phyloP scores from a whole-genome alignment of 2,797 vertebrate species.

The Monodelphis domestica region DNA sequence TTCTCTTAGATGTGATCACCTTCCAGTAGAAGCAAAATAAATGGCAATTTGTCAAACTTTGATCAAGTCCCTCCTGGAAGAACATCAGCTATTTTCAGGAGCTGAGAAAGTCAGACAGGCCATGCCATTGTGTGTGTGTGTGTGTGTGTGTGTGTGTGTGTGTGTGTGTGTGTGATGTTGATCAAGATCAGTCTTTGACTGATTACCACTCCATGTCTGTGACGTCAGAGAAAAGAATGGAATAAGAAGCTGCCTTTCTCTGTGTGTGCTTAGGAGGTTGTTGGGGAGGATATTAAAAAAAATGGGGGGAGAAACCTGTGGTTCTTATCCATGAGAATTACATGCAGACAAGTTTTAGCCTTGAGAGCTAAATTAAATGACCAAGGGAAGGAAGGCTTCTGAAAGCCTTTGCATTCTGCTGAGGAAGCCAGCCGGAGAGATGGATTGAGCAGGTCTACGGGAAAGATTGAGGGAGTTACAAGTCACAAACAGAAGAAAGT shows the following conservation, averaged over 20 bases:
- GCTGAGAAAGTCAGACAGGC: background rate
- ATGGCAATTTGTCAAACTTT: slow-evolving; percentile 37
- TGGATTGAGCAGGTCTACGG: background rate
- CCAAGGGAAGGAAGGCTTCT: background rate
- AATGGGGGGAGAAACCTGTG: slow-evolving; percentile 71
- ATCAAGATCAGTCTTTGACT: background rate
- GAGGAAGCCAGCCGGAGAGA: slow-evolving; percentile 25
- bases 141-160: background rate
- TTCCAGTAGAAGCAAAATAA: slow-evolving; percentile 50
- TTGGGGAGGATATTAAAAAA: slow-evolving; percentile 64
- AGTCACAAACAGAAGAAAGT: background rate
- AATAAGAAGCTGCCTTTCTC: background rate
- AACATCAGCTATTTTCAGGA: slow-evolving; percentile 35
- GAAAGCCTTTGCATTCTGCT: slow-evolving; percentile 34
- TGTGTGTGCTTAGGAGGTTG: background rate
- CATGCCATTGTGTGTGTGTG: background rate
- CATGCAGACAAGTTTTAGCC: slow-evolving; percentile 29
- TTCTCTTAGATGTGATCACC: slow-evolving; percentile 31
- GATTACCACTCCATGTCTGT: background rate
- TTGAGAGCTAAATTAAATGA: slow-evolving; percentile 9
- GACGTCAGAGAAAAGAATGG: background rate
- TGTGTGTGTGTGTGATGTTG: background rate
- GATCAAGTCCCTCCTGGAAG: background rate
- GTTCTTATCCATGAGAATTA: slow-evolving; percentile 34
- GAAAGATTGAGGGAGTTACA: slow-evolving; percentile 13